Conservation (phyloP, 2,113 vertebrate genomes). For the Hyperoodon ampullatus region DNA sequence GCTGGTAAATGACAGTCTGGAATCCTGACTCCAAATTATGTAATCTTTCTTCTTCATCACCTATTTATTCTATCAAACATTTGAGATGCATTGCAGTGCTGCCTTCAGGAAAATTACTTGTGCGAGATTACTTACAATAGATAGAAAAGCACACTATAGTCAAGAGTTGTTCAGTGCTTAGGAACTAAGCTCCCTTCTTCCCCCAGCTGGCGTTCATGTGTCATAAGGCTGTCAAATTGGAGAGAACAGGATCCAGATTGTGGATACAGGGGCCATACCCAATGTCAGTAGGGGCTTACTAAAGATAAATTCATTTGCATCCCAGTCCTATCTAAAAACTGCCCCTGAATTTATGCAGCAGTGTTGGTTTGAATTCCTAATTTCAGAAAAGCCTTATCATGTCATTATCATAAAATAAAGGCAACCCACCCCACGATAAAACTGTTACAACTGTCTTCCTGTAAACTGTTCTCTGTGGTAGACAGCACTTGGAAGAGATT, state of each 20-base stretch:
- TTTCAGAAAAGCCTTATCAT: constrained; percentile 25
- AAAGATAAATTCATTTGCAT: not conserved
- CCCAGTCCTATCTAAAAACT: not conserved
- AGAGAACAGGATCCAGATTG: not conserved
- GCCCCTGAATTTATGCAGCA: not conserved
- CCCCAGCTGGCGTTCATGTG: not conserved
- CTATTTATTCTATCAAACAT: not conserved
- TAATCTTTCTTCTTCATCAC: constrained; percentile 6
- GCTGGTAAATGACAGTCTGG: not conserved
- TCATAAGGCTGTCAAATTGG: not conserved
- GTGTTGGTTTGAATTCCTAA: constrained; percentile 19
- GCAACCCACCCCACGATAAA: not conserved
- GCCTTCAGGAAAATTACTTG: not conserved
- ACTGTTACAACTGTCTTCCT: not conserved
- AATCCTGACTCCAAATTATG: not conserved
- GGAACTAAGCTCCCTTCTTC: not conserved
- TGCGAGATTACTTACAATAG: not conserved
- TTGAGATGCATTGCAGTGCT: not conserved
- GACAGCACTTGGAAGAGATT: not conserved
- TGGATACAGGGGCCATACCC: not conserved
- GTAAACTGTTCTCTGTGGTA: not conserved
- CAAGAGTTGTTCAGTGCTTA: not conserved
- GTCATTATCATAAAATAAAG: not conserved
- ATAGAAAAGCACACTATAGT: not conserved
- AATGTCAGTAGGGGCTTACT: not conserved